Percentiles rank a stretch among this genome's conserved stretches.
phyloP scores from a whole-genome alignment of 2,797 vertebrate genomes.

The Hemibagrus guttatus region DNA sequence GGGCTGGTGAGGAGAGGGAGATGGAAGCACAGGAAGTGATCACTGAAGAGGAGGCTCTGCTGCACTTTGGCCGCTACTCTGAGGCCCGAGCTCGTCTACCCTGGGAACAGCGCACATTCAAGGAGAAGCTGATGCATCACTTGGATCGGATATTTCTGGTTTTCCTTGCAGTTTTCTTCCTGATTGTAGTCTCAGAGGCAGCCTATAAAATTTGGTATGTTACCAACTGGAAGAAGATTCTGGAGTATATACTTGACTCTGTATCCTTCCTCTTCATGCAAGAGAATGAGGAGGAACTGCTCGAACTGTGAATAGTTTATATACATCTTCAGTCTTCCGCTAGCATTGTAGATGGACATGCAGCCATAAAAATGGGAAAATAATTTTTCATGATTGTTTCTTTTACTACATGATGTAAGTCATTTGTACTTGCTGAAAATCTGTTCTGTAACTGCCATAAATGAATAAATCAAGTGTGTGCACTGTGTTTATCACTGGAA shows the following conservation, averaged over 20 bases:
- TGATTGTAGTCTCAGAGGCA: constrained; percentile 63
- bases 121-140: constrained; percentile 68
- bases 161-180: constrained; percentile 60
- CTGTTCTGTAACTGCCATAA: not conserved
- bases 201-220: constrained; percentile 75
- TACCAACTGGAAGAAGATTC: constrained; percentile 62
- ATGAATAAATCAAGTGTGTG: not conserved
- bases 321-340: not conserved
- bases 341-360: not conserved
- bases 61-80: constrained; percentile 61
- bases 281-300: constrained; percentile 66
- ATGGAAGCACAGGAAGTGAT: constrained; percentile 61
- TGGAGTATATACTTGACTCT: constrained; percentile 55
- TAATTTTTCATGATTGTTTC: not conserved
- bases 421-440: not conserved
- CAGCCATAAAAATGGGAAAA: not conserved
- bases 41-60: constrained; percentile 51
- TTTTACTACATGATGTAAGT: not conserved
- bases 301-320: constrained; percentile 66
- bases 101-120: constrained; percentile 73
- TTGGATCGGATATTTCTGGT: constrained; percentile 73
- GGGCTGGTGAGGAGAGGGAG: constrained; percentile 45
- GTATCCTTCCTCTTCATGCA: constrained; percentile 62
- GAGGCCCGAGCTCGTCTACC: constrained; percentile 64
- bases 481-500: not conserved